Conservation (phyloP, 2,888 invertebrate genomes). For the Colostygia pectinataria region DNA sequence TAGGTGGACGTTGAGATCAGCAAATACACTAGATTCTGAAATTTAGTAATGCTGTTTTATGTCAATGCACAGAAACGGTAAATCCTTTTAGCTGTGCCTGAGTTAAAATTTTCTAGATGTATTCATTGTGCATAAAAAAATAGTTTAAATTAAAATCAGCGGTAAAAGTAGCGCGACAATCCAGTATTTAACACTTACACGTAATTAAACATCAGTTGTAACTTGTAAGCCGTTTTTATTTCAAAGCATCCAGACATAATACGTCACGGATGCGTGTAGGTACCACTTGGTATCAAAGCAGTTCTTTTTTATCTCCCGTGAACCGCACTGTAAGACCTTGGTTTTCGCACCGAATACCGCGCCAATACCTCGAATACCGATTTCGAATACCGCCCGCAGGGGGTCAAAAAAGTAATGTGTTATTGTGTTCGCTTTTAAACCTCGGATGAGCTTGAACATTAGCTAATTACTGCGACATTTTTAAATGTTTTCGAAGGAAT, state of each 20-base stretch:
- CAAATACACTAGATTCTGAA: too few species aligned
- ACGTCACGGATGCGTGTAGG: conserved; percentile 56
- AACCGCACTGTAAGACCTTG: conserved; percentile 71
- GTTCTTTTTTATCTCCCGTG: conserved; percentile 56
- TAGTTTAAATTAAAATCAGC: too few species aligned
- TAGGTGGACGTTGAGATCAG: too few species aligned
- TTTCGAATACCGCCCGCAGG: conserved; percentile 46
- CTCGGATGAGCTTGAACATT: conserved; percentile 28
- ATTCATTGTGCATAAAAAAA: too few species aligned
- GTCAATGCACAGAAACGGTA: too few species aligned
- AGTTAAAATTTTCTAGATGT: too few species aligned
- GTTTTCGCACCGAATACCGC: conserved; percentile 54
- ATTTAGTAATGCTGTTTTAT: too few species aligned
- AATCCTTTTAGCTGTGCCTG: too few species aligned
- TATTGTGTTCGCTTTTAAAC: conserved; percentile 41
- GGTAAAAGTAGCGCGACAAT: too few species aligned
- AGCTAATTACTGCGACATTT: conserved; percentile 30
- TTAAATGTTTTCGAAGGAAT: conserved; percentile 19
- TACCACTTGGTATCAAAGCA: conserved; percentile 25
- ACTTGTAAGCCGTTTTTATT: conserved; percentile 46
- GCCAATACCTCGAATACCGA: conserved; percentile 42
- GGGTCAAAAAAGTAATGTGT: conserved; percentile 40
- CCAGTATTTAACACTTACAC: conserved; percentile 39
- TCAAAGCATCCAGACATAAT: conserved; percentile 61
- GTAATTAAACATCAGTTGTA: conserved; percentile 48